Evolutionary conservation across 2,113 vertebrate genomes (phyloP).

Genomic region (Stictonetta naevosa): DNA sequence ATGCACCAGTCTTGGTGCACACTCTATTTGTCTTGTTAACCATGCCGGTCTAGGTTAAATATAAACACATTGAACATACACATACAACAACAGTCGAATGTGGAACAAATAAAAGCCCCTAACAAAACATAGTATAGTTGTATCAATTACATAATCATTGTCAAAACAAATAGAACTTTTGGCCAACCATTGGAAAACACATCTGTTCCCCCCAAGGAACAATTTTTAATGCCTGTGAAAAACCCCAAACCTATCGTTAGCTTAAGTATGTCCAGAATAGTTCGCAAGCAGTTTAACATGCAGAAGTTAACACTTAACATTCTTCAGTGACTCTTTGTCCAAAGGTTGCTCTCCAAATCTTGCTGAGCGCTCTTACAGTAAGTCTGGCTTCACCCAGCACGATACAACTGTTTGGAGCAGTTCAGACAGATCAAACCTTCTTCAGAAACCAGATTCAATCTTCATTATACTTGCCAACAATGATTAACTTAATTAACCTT

Average conservation of each 20-base stretch:
- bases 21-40: neutral
- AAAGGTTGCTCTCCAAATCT: neutral
- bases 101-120: neutral
- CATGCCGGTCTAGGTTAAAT: neutral
- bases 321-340: neutral
- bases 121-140: neutral
- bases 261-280: neutral
- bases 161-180: neutral
- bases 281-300: neutral
- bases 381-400: neutral
- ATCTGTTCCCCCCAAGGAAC: slow-evolving; percentile 21
- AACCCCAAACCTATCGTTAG: neutral
- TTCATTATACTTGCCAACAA: neutral
- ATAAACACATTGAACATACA: neutral
- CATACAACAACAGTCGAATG: neutral
- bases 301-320: neutral
- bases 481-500: slow-evolving; percentile 31
- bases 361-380: neutral
- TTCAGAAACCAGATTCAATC: neutral
- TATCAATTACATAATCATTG: neutral
- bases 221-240: neutral
- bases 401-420: neutral
- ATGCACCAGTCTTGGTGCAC: neutral
- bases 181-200: neutral
- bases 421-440: neutral